A percentile compares a stretch with the other conserved stretches of the same genome.
These are phyloP conservation scores for Chiloscyllium plagiosum DNA, from an alignment of 2,113 vertebrate genomes.

Conservation along the genomic window DNA sequence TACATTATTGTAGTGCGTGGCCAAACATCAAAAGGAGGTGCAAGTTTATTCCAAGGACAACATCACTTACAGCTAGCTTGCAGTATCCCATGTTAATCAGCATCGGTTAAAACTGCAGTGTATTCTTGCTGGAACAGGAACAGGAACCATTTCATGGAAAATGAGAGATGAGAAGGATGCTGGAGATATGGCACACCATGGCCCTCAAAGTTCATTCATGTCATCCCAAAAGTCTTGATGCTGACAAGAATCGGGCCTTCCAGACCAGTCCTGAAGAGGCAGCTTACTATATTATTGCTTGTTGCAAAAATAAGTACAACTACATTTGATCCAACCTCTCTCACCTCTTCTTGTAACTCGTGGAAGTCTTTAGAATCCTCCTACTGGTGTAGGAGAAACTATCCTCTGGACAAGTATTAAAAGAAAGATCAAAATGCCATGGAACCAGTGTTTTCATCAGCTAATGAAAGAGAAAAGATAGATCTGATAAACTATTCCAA, in stretches of 20 bases:
- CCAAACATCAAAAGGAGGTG: neutral
- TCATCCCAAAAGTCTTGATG: neutral
- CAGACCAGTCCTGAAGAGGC: neutral
- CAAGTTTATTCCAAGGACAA: neutral
- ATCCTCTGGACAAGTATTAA: neutral
- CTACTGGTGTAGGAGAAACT: neutral
- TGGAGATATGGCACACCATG: neutral
- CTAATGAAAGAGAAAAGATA: too few species aligned
- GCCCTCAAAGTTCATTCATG: neutral
- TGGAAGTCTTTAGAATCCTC: neutral
- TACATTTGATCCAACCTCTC: neutral
- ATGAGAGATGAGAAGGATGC: neutral
- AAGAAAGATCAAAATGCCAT: neutral
- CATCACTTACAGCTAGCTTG: neutral
- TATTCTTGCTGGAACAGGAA: neutral
- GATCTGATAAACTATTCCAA: too few species aligned
- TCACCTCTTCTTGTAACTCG: neutral
- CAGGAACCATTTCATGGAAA: neutral
- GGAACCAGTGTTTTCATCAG: neutral
- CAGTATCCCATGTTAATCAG: neutral
- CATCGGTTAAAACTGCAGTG: neutral
- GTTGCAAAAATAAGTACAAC: too few species aligned
- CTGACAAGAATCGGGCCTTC: neutral
- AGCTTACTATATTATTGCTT: neutral
- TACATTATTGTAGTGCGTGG: neutral